Evolutionary conservation across 2,888 invertebrate genomes (phyloP).

Genomic region (Luperina testacea): DNA sequence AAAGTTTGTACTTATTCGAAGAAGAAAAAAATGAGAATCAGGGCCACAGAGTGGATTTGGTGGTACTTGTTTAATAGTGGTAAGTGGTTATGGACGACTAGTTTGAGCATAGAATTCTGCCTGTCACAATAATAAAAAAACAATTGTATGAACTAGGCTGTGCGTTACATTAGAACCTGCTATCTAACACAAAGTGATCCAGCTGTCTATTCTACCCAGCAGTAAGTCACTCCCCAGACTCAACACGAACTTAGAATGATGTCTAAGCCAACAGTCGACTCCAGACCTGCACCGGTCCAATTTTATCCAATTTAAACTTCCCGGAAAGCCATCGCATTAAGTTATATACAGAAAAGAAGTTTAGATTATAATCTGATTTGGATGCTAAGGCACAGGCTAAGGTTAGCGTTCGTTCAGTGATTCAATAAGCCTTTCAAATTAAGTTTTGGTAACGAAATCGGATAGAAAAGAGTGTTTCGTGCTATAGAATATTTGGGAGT

Average conservation of each 20-base stretch:
- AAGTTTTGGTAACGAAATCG: slow-evolving; percentile 6
- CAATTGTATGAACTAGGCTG: neutral
- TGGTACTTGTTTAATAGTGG: no score
- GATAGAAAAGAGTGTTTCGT: neutral
- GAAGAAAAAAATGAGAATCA: no score
- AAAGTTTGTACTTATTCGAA: neutral
- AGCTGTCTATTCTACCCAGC: neutral
- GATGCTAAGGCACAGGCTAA: no score
- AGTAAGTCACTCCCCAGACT: slow-evolving; percentile 19
- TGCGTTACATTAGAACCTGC: neutral
- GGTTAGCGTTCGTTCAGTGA: slow-evolving; percentile 13
- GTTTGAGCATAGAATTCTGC: neutral
- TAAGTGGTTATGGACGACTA: no score
- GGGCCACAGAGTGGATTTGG: no score
- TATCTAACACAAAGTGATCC: neutral
- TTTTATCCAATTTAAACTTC: slow-evolving; percentile 76
- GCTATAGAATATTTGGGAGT: neutral
- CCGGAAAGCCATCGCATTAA: slow-evolving; percentile 39
- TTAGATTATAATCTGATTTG: slow-evolving; percentile 51
- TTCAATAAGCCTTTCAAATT: slow-evolving; percentile 34
- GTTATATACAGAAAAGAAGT: slow-evolving; percentile 52
- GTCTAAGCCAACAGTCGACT: slow-evolving; percentile 39
- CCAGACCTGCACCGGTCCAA: slow-evolving; percentile 58
- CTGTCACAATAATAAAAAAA: neutral
- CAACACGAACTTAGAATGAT: slow-evolving; percentile 56